Base-by-base conservation (phyloP, 2,888 invertebrate genomes). In the Rotaria magnacalcarata region DNA sequence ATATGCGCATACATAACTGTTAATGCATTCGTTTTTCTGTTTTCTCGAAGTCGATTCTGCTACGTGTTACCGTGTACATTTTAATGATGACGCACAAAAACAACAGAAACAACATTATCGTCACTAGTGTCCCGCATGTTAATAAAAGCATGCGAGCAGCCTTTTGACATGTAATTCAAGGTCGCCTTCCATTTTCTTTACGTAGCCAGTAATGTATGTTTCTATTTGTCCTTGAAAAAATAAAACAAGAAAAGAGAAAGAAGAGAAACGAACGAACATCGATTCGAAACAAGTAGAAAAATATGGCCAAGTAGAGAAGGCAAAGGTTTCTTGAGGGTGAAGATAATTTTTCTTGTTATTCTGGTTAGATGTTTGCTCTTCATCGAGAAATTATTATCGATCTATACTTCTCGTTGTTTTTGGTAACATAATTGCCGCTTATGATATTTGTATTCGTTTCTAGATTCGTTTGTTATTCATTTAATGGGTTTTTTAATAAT, bases 161-260 rank as follows among this genome's bases (percentile, higher is more conserved):
- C 67, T 67, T 67, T 67, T 67, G 67, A 67, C 67, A 67, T 67
- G 19, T 67, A 41, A 34, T 67, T 67, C 67, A 67, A 67, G 67
- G 67, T 34, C 67, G 67, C 19, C 67, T 14, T 16, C 19, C 34
- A 34, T 67, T 67, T 27, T 67, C 34, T 19, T 41, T 34, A 34
- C 19, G 5, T 67, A 67, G 34, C 16, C 16, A 67, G 27, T 34
- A 67, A 67, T 34, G 14, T 67, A 67, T 6, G 27, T 34, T 67
- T 67, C 16, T 14, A 67, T 6, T 5, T 19, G 67, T 67, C 67
- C 67, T 67, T 67, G 67, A 67, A 67, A 67, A 67, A 16, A n/a
- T n/a, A 34, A 34, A 27, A 52, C 52, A 16, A 67, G 67, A 21
- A 54, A 67, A 67, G 34, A 34, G 67, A 27, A 67, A 67, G 14